These are phyloP conservation scores for Corythucha ciliata DNA, from an alignment of 2,888 invertebrate genomes.

Conservation along the genomic window DNA sequence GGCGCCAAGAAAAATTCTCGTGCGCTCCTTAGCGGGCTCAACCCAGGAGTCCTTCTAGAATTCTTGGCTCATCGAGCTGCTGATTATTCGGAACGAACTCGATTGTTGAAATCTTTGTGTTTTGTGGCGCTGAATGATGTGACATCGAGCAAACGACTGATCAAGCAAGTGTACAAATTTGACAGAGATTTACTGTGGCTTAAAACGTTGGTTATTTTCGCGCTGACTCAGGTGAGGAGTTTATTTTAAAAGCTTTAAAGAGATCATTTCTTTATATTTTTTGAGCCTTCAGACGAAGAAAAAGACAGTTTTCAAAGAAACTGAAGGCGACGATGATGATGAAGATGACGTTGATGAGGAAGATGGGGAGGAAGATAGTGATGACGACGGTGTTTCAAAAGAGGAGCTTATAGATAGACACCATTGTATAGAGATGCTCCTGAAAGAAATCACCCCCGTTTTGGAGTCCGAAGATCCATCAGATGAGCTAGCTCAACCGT, in stretches of 20 bases:
- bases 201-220: conserved; percentile 21
- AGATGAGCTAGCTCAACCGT: too few species aligned
- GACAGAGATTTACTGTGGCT: conserved; percentile 20
- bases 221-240: conserved; percentile 20
- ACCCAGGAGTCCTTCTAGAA: conserved; percentile 19
- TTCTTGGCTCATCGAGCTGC: conserved; percentile 20
- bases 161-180: conserved; percentile 21
- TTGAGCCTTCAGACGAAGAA: not conserved
- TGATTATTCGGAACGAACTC: conserved; percentile 11
- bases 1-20: not conserved
- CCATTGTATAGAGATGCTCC: too few species aligned
- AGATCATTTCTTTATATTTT: not conserved
- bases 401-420: too few species aligned
- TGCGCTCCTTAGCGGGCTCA: conserved; percentile 13
- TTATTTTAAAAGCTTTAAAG: not conserved
- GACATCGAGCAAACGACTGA: conserved; percentile 21
- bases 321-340: not conserved
- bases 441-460: too few species aligned
- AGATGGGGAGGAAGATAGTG: too few species aligned
- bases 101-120: conserved; percentile 20
- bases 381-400: too few species aligned
- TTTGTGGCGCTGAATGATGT: conserved; percentile 12
- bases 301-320: not conserved
- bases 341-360: too few species aligned
- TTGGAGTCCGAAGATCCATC: too few species aligned